Evolutionary conservation across 2,113 vertebrate species (phyloP).

Genomic region (Okapia johnstoni): DNA sequence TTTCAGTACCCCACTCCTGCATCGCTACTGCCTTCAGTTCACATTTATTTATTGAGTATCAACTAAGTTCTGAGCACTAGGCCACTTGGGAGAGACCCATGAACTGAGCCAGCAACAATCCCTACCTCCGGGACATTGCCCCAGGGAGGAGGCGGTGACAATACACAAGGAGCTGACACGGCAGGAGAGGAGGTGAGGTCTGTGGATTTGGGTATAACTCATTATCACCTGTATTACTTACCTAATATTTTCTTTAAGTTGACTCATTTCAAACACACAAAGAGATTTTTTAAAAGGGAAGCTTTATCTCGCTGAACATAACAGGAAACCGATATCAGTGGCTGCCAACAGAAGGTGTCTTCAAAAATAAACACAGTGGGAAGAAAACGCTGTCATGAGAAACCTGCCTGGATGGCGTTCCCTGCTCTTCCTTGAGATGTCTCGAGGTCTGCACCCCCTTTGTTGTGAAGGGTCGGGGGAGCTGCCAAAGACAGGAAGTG

Average conservation of each 20-base stretch:
- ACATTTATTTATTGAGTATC: not conserved
- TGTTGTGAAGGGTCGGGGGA: not conserved
- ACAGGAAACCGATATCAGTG: not conserved
- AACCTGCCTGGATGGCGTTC: rapidly evolving
- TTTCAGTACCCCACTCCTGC: rapidly evolving
- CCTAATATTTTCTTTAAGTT: not conserved
- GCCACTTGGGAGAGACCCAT: not conserved
- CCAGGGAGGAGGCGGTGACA: not conserved
- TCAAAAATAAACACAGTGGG: not conserved
- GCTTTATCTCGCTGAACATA: not conserved
- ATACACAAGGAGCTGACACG: rapidly evolving
- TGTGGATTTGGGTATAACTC: too few relatives aligned
- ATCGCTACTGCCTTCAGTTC: rapidly evolving
- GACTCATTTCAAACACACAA: not conserved
- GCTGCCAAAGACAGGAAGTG: not conserved
- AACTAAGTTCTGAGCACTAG: not conserved
- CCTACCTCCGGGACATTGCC: not conserved
- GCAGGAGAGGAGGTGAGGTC: rapidly evolving
- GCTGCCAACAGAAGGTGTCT: not conserved
- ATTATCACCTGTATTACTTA: not conserved
- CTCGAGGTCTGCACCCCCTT: rapidly evolving
- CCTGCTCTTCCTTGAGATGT: not conserved
- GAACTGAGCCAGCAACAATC: not conserved
- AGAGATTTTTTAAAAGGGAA: not conserved
- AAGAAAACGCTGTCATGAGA: rapidly evolving